Percentiles rank a stretch among this genome's conserved stretches.
phyloP scores from a whole-genome alignment of 2,113 vertebrate genomes.

The Mormyrus iriodes region DNA sequence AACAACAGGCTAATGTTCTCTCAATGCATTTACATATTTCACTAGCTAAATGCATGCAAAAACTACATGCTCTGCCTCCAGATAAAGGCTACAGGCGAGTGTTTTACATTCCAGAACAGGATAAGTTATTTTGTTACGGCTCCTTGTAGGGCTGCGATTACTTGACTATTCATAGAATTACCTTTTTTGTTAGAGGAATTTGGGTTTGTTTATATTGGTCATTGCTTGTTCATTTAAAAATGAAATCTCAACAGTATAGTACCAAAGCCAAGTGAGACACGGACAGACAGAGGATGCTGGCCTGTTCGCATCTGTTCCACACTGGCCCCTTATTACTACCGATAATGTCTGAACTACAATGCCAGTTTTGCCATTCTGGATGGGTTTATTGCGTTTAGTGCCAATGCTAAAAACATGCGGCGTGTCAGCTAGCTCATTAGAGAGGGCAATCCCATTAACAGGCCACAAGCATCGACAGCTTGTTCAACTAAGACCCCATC shows the following conservation, averaged over 20 bases:
- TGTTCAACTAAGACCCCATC: neutral
- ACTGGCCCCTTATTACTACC: neutral
- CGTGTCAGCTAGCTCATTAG: neutral
- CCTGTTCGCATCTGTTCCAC: neutral
- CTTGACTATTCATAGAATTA: slow-evolving; percentile 3
- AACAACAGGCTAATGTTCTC: neutral
- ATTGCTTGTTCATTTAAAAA: neutral
- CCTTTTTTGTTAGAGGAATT: neutral
- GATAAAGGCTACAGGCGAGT: neutral
- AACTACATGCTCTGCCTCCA: neutral
- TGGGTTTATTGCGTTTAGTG: neutral
- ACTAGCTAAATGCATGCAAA: neutral
- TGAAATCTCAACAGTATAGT: neutral
- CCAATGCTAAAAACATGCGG: neutral
- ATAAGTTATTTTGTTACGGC: neutral
- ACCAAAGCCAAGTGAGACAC: neutral
- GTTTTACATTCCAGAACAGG: neutral
- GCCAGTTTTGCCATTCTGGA: neutral
- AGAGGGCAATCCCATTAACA: neutral
- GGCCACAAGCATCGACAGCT: neutral
- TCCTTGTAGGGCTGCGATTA: neutral
- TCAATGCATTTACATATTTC: slow-evolving; percentile 1
- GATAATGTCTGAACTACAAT: neutral
- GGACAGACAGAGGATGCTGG: neutral
- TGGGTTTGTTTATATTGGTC: neutral